phyloP scores from a whole-genome alignment of 2,113 vertebrate species.

The Raja brachyura region DNA sequence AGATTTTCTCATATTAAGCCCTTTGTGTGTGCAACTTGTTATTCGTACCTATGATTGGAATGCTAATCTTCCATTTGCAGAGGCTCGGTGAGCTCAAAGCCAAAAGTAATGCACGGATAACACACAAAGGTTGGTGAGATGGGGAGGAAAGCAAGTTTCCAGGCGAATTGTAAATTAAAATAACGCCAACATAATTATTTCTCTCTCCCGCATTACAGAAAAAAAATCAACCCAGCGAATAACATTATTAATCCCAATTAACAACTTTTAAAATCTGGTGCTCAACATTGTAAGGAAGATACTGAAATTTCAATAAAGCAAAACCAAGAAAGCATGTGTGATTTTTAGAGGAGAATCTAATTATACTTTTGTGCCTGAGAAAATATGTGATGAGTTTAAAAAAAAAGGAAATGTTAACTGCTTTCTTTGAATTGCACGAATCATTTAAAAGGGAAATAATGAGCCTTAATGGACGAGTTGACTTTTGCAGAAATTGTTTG shows the following conservation, averaged over 20 bases:
- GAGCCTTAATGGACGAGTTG: background rate
- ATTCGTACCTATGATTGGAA: background rate
- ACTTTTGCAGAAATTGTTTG: background rate
- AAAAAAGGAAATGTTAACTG: background rate
- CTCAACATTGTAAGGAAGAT: background rate
- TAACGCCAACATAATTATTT: background rate
- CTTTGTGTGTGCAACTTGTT: background rate
- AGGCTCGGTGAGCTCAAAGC: background rate
- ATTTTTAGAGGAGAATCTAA: background rate
- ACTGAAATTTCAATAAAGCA: background rate
- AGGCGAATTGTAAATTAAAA: background rate
- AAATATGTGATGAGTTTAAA: background rate
- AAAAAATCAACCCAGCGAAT: no score
- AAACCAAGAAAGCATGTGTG: background rate
- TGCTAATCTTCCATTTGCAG: background rate
- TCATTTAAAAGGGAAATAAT: background rate
- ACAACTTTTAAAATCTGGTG: background rate
- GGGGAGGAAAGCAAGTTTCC: background rate
- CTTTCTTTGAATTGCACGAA: background rate
- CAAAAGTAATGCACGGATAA: background rate
- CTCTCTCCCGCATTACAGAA: background rate
- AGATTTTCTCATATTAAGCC: background rate
- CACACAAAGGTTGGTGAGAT: no score
- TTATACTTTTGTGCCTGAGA: background rate
- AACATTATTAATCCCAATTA: background rate